These are phyloP conservation scores for Drosophila micromelanica DNA, from an alignment of 1,140 invertebrate genomes.

Conservation along the genomic window DNA sequence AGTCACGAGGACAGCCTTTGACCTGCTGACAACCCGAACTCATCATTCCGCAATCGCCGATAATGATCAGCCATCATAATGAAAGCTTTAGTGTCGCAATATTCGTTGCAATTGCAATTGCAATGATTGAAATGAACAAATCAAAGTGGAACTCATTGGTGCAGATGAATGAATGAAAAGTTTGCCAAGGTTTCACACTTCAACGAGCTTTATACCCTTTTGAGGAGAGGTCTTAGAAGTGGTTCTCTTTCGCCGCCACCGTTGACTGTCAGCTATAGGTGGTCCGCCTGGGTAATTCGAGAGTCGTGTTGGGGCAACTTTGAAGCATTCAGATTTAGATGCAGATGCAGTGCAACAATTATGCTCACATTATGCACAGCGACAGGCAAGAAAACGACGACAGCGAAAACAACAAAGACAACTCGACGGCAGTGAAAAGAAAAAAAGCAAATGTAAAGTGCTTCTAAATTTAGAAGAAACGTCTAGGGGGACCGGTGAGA, in stretches of 20 bases:
- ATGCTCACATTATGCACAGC: conserved; percentile 67
- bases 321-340: conserved; percentile 16
- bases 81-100: conserved; percentile 14
- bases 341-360: conserved; percentile 66
- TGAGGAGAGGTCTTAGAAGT: conserved; percentile 3
- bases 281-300: conserved; percentile 36
- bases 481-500: conserved; percentile 17
- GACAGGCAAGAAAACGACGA: conserved; percentile 44
- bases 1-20: conserved; percentile 35
- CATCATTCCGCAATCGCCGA: conserved; percentile 20
- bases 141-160: background rate
- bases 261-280: conserved; percentile 20
- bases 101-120: conserved; percentile 1
- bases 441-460: conserved; percentile 76
- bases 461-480: conserved; percentile 72
- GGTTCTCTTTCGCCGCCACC: conserved; percentile 6
- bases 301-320: conserved; percentile 1
- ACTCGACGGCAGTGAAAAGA: conserved; percentile 5
- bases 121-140: background rate
- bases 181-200: conserved; percentile 16
- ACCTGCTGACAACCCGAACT: conserved; percentile 27
- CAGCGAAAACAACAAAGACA: conserved; percentile 19
- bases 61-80: conserved; percentile 13
- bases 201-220: conserved; percentile 14
- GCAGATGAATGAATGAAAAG: background rate